Evolutionary conservation across 2,797 vertebrate species (phyloP), one percentile per base, ranked within the genome.

Genomic region (Ficedula albicollis): DNA sequence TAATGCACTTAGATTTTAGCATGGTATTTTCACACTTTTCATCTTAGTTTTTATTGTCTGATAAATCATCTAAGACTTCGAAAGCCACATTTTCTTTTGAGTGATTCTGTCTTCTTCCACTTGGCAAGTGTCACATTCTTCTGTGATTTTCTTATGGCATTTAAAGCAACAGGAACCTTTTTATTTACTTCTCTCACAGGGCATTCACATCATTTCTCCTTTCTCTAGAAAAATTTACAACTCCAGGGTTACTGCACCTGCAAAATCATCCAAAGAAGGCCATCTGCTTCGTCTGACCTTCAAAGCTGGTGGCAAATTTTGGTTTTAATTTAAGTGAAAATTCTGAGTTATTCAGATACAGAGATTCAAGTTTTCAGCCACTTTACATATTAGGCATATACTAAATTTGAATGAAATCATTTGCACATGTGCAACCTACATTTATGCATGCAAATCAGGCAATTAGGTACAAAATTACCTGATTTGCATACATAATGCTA

Each of bases 381-480:
- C 70, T 95, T 83, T 74, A 72, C 77, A 79, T 88, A 93, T 81
- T 76, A 96, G 88, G 74, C 67, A 95, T 94, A 84, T 60, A 82
- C 74, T 84, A 91, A 73, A 97, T 96, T 92, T 93, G 93, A 97
- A 95, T 96, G 30, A 91, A 95, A 95, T 94, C 15, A 96, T 95
- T 96, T 93, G 89, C 95, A 96, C 80, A 91, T 96, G 77, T 95
- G 88, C 94, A 96, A 77, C 86, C 86, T 91, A 84, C 87, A 97
- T 94, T 97, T 96, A 96, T 87, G 89, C 89, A 96, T 97, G 95
- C 91, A 97, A 97, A 96, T 96, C 59, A 91, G 91, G 90, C 91
- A 95, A 96, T 96, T 96, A 94, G 75, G 64, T 95, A 91, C 60
- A 95, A 95, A 96, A 95, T 96, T 95, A 96, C 87, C 70, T 95